Conservation (phyloP, 2,113 vertebrate species). For the Rhea americana region DNA sequence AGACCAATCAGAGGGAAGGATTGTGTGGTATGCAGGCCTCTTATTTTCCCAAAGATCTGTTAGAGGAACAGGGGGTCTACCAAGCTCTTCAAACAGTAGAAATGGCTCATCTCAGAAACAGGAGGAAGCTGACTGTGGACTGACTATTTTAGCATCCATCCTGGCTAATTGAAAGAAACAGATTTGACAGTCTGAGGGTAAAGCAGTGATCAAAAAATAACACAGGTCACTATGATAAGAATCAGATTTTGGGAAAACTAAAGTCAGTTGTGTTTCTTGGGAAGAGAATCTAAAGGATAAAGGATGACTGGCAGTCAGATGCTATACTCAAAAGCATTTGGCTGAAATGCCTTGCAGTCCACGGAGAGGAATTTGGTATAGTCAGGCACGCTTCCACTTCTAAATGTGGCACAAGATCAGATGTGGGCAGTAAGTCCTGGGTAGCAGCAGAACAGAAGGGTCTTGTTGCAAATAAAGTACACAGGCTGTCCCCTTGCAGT, state of each 20-base stretch:
- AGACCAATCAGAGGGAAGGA: not conserved
- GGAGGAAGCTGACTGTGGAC: not conserved
- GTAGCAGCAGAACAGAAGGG: not conserved
- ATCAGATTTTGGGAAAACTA: constrained; percentile 4
- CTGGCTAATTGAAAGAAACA: not conserved
- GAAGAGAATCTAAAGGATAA: constrained; percentile 36
- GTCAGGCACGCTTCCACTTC: accelerated
- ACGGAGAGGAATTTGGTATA: not conserved
- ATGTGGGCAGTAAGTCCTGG: not conserved
- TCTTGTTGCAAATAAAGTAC: not conserved
- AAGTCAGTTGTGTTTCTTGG: not conserved
- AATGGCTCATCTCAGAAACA: not conserved
- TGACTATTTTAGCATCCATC: constrained; percentile 16
- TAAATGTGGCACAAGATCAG: not conserved
- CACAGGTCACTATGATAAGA: not conserved
- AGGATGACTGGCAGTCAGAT: not conserved
- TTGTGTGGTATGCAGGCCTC: not conserved
- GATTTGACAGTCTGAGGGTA: not conserved
- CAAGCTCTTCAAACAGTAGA: not conserved
- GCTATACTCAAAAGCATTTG: not conserved
- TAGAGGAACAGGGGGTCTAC: not conserved
- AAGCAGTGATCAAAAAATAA: constrained; percentile 4
- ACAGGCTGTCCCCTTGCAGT: not conserved
- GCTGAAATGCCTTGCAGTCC: not conserved
- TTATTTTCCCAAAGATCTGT: not conserved